A percentile compares a stretch with the other conserved stretches of the same genome.
phyloP scores from a whole-genome alignment of 2,797 vertebrate species.

The Yasuhikotakia modesta region DNA sequence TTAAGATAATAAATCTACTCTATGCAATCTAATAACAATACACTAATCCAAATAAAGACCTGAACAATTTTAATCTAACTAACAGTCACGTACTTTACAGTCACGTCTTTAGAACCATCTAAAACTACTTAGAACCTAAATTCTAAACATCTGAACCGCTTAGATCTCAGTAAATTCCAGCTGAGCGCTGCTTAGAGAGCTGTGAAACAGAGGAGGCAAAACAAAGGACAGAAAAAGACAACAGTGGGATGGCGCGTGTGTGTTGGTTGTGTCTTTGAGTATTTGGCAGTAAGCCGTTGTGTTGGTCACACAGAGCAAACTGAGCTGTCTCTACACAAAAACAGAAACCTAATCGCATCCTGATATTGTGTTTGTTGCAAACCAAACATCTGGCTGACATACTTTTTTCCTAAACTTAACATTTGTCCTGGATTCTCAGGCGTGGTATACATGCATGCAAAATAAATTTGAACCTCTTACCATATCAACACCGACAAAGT shows the following conservation, averaged over 20 bases:
- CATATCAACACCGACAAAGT: slow-evolving; percentile 98
- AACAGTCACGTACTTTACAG: neutral
- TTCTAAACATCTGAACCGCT: neutral
- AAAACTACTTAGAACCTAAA: slow-evolving; percentile 7
- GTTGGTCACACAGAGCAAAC: slow-evolving; percentile 68
- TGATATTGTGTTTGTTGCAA: too few species aligned
- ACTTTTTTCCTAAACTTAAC: too few species aligned
- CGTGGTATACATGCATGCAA: too few species aligned
- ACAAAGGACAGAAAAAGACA: slow-evolving; percentile 9
- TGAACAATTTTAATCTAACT: neutral
- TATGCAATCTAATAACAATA: slow-evolving; percentile 8
- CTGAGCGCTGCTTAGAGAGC: slow-evolving; percentile 7
- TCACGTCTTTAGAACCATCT: neutral
- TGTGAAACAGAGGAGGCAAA: neutral
- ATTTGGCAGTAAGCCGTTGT: slow-evolving; percentile 71
- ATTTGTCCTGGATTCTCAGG: too few species aligned
- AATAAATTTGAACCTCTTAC: slow-evolving; percentile 74
- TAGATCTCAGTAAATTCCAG: slow-evolving; percentile 18
- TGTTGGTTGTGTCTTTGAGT: slow-evolving; percentile 62
- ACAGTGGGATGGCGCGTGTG: slow-evolving; percentile 46
- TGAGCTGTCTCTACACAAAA: slow-evolving; percentile 70
- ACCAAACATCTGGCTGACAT: too few species aligned
- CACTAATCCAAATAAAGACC: neutral
- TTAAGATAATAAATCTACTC: neutral
- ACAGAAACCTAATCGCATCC: too few species aligned